These are phyloP conservation scores for Darevskia mixta DNA, from an alignment of 2,797 vertebrate genomes.

Conservation along the genomic window DNA sequence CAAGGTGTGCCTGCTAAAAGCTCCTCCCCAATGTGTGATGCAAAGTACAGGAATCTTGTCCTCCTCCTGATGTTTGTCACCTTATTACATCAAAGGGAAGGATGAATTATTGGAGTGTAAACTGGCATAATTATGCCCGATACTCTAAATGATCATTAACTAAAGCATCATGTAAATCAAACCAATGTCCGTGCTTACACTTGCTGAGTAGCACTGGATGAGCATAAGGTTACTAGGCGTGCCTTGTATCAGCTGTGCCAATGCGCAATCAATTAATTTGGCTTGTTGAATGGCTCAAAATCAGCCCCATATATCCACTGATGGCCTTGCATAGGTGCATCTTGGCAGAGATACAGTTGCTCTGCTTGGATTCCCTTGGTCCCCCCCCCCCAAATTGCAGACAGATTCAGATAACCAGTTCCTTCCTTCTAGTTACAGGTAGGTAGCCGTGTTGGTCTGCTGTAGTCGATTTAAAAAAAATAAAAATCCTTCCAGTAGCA, in stretches of 20 bases:
- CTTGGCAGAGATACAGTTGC: slow-evolving; percentile 1
- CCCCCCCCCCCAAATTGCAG: too few relatives aligned
- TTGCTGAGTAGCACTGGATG: not conserved
- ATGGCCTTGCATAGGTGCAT: not conserved
- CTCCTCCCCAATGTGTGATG: not conserved
- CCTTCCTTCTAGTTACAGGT: not conserved
- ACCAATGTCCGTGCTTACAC: not conserved
- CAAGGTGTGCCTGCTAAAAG: not conserved
- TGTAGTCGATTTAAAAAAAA: too few relatives aligned
- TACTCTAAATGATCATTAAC: not conserved
- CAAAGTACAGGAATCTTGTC: not conserved
- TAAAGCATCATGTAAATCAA: not conserved
- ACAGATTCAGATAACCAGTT: not conserved
- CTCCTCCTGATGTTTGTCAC: not conserved
- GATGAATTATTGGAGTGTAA: not conserved
- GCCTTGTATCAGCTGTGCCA: not conserved
- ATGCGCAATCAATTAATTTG: not conserved
- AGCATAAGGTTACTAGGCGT: not conserved
- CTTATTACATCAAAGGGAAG: not conserved
- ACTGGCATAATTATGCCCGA: not conserved
- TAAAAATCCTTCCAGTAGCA: too few relatives aligned
- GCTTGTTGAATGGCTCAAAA: slow-evolving; percentile 3
- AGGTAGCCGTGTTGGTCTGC: too few relatives aligned
- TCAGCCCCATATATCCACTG: not conserved
- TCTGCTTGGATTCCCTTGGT: not conserved